Conservation (phyloP, 1,140 invertebrate species). For the Temnothorax curvispinosus region DNA sequence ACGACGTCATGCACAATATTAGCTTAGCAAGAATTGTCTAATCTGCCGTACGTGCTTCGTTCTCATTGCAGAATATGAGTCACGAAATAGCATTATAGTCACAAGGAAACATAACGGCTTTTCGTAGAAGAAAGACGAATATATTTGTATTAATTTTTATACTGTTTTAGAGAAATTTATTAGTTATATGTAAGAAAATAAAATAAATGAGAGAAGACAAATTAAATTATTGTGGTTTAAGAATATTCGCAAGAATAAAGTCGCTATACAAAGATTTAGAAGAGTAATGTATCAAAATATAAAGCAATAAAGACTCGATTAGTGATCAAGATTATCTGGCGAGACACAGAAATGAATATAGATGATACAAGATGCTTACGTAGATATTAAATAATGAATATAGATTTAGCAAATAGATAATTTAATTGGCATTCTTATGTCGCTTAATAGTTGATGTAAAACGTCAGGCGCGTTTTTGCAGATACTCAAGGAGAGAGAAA, state of each 20-base stretch:
- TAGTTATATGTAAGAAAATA: neutral
- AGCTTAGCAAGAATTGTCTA: constrained; percentile 64
- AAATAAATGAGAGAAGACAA: neutral
- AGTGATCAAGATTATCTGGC: neutral
- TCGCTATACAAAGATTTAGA: neutral
- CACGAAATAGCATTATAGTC: constrained; percentile 28
- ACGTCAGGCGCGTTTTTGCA: neutral
- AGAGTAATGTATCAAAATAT: neutral
- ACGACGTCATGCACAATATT: constrained; percentile 55
- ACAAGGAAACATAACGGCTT: neutral
- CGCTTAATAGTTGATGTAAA: neutral
- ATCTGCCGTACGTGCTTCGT: constrained; percentile 66
- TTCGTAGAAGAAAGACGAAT: neutral
- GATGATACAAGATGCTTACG: neutral
- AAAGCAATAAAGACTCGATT: neutral
- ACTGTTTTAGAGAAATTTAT: neutral
- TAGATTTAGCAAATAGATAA: neutral
- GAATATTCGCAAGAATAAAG: neutral
- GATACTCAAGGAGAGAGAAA: constrained; percentile 13
- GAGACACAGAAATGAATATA: constrained; percentile 1
- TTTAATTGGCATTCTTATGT: constrained; percentile 19
- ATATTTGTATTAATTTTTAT: neutral
- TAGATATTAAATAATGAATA: neutral
- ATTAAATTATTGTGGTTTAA: neutral
- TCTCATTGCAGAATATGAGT: constrained; percentile 46